Conservation (phyloP, 2,797 vertebrate genomes). For the Coranthus polyacanthus region DNA sequence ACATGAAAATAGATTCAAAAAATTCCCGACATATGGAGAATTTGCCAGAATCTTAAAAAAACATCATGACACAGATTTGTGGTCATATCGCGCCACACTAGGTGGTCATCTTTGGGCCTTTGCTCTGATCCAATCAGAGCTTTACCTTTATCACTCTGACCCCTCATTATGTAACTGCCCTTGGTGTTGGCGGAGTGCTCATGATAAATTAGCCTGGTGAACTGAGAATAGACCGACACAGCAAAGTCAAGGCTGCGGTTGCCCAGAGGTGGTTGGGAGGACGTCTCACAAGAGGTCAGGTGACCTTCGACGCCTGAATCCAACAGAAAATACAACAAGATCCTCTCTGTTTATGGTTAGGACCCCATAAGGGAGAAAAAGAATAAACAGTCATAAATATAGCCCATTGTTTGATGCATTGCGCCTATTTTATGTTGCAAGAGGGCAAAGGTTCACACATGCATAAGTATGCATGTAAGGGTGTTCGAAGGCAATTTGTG, state of each 20-base stretch:
- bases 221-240: slow-evolving; percentile 55
- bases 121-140: slow-evolving; percentile 70
- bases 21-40: too few species aligned
- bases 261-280: slow-evolving; percentile 26
- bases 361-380: slow-evolving; percentile 4
- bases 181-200: slow-evolving; percentile 55
- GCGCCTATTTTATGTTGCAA: slow-evolving; percentile 15
- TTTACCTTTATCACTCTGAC: slow-evolving; percentile 71
- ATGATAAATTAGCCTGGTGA: slow-evolving; percentile 78
- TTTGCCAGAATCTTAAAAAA: too few species aligned
- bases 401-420: slow-evolving; percentile 35
- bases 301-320: slow-evolving; percentile 34
- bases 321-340: slow-evolving; percentile 22
- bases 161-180: slow-evolving; percentile 73
- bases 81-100: too few species aligned
- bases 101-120: slow-evolving; percentile 48
- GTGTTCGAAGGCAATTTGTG: slow-evolving; percentile 48
- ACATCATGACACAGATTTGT: too few species aligned
- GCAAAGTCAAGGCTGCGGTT: slow-evolving; percentile 72
- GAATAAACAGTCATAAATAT: slow-evolving; percentile 16
- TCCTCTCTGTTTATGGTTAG: slow-evolving; percentile 21
- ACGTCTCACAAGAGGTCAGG: slow-evolving; percentile 47
- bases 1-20: too few species aligned
- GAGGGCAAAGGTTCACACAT: slow-evolving; percentile 13
- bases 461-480: slow-evolving; percentile 39